Conservation (phyloP, 2,797 vertebrate genomes). For the Psittacula derbiana region DNA sequence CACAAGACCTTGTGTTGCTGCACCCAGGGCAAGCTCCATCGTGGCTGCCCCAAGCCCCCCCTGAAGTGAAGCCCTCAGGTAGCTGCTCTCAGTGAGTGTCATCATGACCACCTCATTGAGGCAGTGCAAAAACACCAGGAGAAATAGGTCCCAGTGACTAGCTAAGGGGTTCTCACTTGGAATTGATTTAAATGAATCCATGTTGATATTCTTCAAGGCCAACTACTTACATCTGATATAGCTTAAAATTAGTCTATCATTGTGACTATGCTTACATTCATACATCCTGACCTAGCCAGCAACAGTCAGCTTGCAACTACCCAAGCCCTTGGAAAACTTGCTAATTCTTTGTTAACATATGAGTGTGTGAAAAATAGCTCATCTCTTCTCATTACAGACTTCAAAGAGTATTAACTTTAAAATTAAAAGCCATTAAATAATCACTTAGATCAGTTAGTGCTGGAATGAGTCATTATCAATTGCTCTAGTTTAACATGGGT, state of each 20-base stretch:
- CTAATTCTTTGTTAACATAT: neutral
- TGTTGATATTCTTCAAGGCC: neutral
- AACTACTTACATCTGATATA: neutral
- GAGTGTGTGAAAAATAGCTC: neutral
- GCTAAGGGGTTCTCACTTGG: neutral
- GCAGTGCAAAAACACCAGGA: neutral
- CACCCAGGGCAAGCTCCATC: neutral
- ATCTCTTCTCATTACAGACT: neutral
- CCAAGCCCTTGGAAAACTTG: neutral
- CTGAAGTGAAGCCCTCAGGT: fast-evolving
- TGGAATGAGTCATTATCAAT: neutral
- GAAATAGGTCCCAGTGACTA: neutral
- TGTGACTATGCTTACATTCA: neutral
- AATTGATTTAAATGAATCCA: neutral
- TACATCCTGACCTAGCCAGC: neutral
- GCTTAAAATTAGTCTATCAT: neutral
- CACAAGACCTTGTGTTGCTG: neutral
- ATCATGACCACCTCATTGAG: neutral
- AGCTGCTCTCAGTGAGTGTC: neutral
- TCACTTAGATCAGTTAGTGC: neutral
- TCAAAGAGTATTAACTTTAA: neutral
- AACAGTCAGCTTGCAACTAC: neutral
- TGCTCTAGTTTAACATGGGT: neutral
- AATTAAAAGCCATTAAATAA: neutral
- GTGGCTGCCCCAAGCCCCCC: neutral